Evolutionary conservation across 2,888 invertebrate species (phyloP), one percentile per base, ranked within the genome.

Genomic region (Microdon myrmicae): DNA sequence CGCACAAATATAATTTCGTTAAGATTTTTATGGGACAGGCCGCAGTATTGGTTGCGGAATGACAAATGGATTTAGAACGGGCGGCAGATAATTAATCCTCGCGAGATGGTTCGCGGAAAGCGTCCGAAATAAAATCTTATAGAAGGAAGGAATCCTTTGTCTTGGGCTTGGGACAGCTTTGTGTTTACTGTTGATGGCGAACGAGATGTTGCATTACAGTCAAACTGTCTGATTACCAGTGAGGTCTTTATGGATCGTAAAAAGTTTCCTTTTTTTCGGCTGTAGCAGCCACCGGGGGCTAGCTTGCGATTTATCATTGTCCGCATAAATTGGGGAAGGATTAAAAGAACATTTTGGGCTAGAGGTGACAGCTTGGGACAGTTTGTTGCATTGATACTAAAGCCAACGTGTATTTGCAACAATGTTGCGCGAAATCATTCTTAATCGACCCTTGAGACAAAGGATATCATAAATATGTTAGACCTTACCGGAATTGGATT

Each of bases 11-110:
- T 64, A 58, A 58, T 64, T 64, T 64, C 58, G 64, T 64, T 64
- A 58, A 25, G 51, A 64, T 53, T 58, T 64, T 64, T 64, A 64
- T 64, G 64, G 58, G 64, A 64, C 64, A 64, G n/a, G 64, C 41
- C 58, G 8, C 5, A 31, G 51, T 64, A 64, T 64, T 58, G 64
- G 64, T 47, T 58, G 26, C 32, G 51, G 22, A 64, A 64, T 64
- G 64, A 64, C 64, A 64, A 64, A 64, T 64, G 64, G 64, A 51
- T 25, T 45, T 58, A 37, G 37, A 58, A 44, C 45, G 28, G 49
- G n/a, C n/a, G 16, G 32, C 58, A 47, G 49, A 49, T 49, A 64
- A 64, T 58, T 64, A 64, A 64, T 64, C 64, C 51, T 64, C 28
- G 19, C 14, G n/a, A 10, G 23, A 22, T 14, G 14, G 16, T 47